These are phyloP conservation scores for Sinocyclocheilus anshuiensis DNA, from an alignment of 2,113 vertebrate species.

Conservation along the genomic window DNA sequence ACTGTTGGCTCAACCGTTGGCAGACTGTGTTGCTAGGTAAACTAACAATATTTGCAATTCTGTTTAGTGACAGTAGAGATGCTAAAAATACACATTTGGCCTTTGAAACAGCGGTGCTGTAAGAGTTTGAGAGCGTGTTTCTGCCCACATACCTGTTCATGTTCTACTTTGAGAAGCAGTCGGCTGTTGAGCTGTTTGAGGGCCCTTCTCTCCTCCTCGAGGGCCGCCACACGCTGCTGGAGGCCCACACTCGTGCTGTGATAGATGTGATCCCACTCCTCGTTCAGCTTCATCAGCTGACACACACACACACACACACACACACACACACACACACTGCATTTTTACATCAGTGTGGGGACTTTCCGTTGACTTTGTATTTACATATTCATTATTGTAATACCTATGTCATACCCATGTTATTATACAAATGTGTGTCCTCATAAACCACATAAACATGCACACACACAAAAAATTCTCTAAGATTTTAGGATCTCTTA, in stretches of 20 bases:
- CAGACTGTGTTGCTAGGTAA: background rate
- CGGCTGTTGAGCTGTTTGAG: slow-evolving; percentile 73
- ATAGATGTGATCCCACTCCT: slow-evolving; percentile 83
- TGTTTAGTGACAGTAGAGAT: background rate
- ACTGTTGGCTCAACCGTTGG: background rate
- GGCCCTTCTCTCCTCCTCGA: slow-evolving; percentile 71
- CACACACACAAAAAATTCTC: slow-evolving; percentile 24
- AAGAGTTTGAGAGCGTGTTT: background rate
- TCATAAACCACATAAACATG: background rate
- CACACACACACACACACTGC: slow-evolving; percentile 5
- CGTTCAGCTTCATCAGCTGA: slow-evolving; percentile 83
- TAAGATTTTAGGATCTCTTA: background rate
- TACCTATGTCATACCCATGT: no score
- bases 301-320: slow-evolving; percentile 43
- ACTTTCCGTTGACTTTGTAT: background rate
- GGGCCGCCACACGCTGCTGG: slow-evolving; percentile 69
- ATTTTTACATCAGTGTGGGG: background rate
- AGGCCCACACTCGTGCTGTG: slow-evolving; percentile 71
- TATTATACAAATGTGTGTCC: no score
- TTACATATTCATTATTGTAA: background rate
- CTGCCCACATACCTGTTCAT: slow-evolving; percentile 73
- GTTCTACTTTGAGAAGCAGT: slow-evolving; percentile 77
- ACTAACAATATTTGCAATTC: background rate
- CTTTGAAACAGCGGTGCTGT: background rate
- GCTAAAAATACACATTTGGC: background rate